Evolutionary conservation across 2,797 vertebrate genomes (phyloP).

Genomic region (Columba guinea): DNA sequence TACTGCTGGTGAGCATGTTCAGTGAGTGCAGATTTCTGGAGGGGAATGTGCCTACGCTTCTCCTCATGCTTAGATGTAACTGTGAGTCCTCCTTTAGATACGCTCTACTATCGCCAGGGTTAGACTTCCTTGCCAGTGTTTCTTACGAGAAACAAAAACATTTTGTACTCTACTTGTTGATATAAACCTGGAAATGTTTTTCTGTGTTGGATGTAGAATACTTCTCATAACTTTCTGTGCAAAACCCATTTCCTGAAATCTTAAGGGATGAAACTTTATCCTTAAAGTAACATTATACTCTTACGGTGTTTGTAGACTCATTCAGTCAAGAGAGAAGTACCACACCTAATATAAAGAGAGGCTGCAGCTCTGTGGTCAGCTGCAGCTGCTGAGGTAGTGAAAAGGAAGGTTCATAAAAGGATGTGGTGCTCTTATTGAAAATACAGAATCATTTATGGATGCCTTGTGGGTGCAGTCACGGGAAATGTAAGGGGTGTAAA

Average conservation of each 20-base stretch:
- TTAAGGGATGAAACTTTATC: background rate
- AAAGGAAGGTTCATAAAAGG: constrained; percentile 11
- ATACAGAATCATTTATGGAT: constrained; percentile 18
- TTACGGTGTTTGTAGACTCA: background rate
- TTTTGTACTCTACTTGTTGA: background rate
- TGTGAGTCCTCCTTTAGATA: constrained; percentile 14
- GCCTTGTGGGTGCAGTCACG: constrained; percentile 1
- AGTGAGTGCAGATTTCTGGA: constrained; percentile 6
- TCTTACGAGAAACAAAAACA: background rate
- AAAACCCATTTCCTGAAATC: background rate
- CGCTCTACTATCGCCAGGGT: background rate
- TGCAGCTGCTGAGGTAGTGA: constrained; percentile 16
- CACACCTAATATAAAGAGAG: background rate
- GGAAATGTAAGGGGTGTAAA: constrained; percentile 34
- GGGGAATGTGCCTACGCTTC: background rate
- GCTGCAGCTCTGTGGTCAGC: background rate
- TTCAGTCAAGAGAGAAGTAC: background rate
- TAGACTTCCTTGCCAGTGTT: background rate
- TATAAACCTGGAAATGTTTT: background rate
- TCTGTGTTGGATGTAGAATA: background rate
- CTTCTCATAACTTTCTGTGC: background rate
- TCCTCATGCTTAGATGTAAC: background rate
- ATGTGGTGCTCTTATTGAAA: constrained; percentile 1
- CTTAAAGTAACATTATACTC: background rate
- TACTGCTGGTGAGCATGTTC: constrained; percentile 4